A percentile compares a stretch with the other conserved stretches of the same genome.
Evolutionary conservation across 1,140 invertebrate species (phyloP).

Genomic region (Meteorus sp.): DNA sequence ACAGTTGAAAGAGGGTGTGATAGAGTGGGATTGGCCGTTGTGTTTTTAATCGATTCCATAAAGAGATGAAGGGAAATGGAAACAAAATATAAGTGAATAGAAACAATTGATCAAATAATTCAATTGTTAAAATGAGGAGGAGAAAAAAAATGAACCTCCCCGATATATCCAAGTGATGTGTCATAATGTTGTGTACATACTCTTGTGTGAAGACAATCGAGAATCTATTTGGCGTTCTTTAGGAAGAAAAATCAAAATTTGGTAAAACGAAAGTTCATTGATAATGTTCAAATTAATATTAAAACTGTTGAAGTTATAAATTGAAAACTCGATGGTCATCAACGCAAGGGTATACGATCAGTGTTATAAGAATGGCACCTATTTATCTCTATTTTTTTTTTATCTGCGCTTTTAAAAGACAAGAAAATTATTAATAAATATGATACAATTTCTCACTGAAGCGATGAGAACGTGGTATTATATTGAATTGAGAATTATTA

Average conservation of each 20-base stretch:
- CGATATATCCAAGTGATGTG: too few relatives aligned
- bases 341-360: conserved; percentile 10
- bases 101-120: neutral
- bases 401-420: conserved; percentile 14
- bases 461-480: conserved; percentile 30
- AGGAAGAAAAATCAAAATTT: conserved; percentile 7
- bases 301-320: conserved; percentile 7
- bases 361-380: too few relatives aligned
- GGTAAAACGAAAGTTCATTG: neutral
- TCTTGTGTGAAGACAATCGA: conserved; percentile 16
- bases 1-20: conserved; percentile 45
- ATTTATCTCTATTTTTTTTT: too few relatives aligned
- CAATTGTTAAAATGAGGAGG: neutral
- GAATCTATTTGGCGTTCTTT: neutral
- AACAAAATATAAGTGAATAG: conserved; percentile 5
- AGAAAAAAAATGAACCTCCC: conserved; percentile 24
- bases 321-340: neutral
- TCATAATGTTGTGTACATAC: conserved; percentile 11
- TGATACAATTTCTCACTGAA: conserved; percentile 37
- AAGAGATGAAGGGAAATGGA: conserved; percentile 9
- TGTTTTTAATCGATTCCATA: conserved; percentile 38
- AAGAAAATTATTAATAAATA: conserved; percentile 13
- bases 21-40: conserved; percentile 48
- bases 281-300: conserved; percentile 4
- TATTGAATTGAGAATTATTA: conserved; percentile 42